Evolutionary conservation across 2,797 vertebrate genomes (phyloP).

Genomic region (Chelmon rostratus): DNA sequence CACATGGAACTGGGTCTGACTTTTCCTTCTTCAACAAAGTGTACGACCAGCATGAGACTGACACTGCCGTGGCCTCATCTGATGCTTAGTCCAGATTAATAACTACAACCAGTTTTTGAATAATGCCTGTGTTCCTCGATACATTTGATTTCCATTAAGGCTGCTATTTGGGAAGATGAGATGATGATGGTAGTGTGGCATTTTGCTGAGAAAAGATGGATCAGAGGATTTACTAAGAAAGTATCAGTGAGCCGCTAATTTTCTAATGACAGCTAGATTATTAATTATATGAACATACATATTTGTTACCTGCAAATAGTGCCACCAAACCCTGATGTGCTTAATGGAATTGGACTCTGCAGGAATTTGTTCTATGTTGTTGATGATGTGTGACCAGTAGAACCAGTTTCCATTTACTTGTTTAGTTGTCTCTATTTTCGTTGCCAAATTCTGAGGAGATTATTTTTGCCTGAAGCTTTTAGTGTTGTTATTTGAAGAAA

Average conservation of each 20-base stretch:
- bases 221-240: constrained; percentile 7
- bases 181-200: neutral
- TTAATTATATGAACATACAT: neutral
- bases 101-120: neutral
- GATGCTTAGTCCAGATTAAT: constrained; percentile 47
- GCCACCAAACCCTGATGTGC: neutral
- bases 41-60: constrained; percentile 19
- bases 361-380: neutral
- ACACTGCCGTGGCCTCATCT: neutral
- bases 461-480: neutral
- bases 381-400: neutral
- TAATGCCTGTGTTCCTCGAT: neutral
- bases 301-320: neutral
- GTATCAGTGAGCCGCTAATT: neutral
- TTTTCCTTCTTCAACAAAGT: constrained; percentile 67
- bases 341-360: neutral
- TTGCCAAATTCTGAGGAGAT: neutral
- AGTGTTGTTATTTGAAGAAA: neutral
- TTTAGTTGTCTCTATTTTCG: neutral
- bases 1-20: constrained; percentile 30
- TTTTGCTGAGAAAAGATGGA: neutral
- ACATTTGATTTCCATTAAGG: constrained; percentile 20
- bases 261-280: neutral
- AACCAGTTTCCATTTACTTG: neutral
- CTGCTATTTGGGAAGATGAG: constrained; percentile 14